These are phyloP conservation scores for Poecilia wingei DNA, from an alignment of 2,797 vertebrate species.

Conservation along the genomic window DNA sequence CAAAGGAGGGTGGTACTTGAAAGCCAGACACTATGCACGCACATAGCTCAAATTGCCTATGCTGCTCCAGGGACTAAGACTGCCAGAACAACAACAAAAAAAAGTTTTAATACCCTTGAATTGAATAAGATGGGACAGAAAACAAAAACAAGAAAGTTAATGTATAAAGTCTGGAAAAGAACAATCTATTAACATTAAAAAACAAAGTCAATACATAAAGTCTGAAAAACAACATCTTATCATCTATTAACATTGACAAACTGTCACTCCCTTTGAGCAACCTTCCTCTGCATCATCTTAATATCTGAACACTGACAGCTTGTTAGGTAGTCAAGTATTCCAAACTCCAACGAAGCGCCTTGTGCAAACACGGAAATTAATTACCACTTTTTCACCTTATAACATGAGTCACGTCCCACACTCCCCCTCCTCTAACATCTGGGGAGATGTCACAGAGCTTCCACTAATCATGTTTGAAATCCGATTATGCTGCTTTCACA, in stretches of 20 bases:
- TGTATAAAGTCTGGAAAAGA: constrained; percentile 39
- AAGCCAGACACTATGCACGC: constrained; percentile 78
- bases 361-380: constrained; percentile 69
- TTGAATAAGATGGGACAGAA: constrained; percentile 54
- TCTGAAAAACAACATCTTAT: constrained; percentile 2
- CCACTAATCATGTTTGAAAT: constrained; percentile 83
- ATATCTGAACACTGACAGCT: constrained; percentile 35
- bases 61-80: constrained; percentile 69
- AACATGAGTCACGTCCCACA: constrained; percentile 53
- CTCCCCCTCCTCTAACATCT: constrained; percentile 60
- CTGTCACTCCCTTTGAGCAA: constrained; percentile 25
- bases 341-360: constrained; percentile 39
- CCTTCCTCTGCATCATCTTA: constrained; percentile 18
- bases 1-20: constrained; percentile 81
- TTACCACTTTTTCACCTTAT: constrained; percentile 68
- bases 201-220: constrained; percentile 56
- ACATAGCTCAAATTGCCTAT: constrained; percentile 78
- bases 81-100: constrained; percentile 51
- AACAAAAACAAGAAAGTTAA: constrained; percentile 48
- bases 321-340: constrained; percentile 26
- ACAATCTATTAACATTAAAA: constrained; percentile 39
- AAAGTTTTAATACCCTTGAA: constrained; percentile 80
- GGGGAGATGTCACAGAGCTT: constrained; percentile 70
- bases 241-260: constrained; percentile 54
- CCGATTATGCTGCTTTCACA: constrained; percentile 77